Evolutionary conservation across 2,888 invertebrate species (phyloP).

Genomic region (Trachelus stipa): DNA sequence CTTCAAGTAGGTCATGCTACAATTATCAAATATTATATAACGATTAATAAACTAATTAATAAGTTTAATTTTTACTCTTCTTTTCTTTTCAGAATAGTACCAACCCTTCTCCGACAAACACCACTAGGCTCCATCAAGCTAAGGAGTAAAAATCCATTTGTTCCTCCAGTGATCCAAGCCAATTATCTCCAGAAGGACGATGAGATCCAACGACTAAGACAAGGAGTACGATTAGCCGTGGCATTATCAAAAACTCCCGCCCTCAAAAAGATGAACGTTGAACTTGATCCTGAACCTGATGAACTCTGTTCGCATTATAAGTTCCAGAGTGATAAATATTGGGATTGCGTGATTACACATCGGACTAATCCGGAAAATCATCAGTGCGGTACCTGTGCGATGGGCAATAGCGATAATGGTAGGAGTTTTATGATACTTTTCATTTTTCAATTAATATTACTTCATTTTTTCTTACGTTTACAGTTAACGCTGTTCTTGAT

Average conservation of each 20-base stretch:
- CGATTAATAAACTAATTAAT: constrained; percentile 4
- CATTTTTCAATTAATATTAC: background rate
- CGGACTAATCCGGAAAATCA: constrained; percentile 13
- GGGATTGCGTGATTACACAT: constrained; percentile 11
- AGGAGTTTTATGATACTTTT: background rate
- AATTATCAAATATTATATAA: background rate
- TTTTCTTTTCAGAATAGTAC: background rate
- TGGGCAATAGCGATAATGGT: constrained; percentile 4
- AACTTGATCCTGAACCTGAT: constrained; percentile 9
- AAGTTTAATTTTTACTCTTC: background rate
- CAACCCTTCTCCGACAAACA: background rate
- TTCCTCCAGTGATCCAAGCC: background rate
- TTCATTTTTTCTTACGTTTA: background rate
- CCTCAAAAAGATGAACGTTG: background rate
- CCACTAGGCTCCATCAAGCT: background rate
- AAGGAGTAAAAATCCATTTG: constrained; percentile 5
- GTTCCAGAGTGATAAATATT: constrained; percentile 11
- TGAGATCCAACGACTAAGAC: constrained; percentile 1
- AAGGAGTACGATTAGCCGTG: constrained; percentile 5
- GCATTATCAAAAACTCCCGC: background rate
- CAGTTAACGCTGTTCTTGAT: background rate
- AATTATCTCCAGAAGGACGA: background rate
- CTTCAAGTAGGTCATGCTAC: background rate
- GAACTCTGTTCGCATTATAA: background rate
- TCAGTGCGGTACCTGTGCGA: constrained; percentile 9